Conservation (phyloP, 2,113 vertebrate species). For the Ceyx margarethae region DNA sequence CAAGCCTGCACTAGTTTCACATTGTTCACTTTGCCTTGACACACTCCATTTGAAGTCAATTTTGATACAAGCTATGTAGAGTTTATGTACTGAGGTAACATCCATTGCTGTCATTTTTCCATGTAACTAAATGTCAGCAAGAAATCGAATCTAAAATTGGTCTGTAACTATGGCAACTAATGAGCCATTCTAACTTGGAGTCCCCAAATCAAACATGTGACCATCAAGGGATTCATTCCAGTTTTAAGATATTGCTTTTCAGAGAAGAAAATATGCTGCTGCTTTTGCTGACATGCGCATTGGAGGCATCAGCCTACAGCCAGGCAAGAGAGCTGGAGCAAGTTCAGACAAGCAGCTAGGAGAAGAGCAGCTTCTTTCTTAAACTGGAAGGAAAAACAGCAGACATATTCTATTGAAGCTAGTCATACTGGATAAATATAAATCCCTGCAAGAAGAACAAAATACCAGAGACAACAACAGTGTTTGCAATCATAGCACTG, state of each 20-base stretch:
- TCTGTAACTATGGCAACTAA: constrained; percentile 56
- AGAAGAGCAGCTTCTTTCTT: neutral
- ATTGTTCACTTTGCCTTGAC: neutral
- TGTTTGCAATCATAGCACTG: neutral
- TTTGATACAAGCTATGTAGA: constrained; percentile 12
- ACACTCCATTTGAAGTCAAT: constrained; percentile 1
- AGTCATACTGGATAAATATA: neutral
- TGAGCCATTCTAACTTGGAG: constrained; percentile 47
- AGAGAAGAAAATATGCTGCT: constrained; percentile 7
- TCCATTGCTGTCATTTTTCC: constrained; percentile 27
- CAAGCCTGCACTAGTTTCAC: neutral
- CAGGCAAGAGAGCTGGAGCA: neutral
- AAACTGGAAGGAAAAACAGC: neutral
- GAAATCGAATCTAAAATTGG: constrained; percentile 59
- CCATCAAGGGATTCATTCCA: constrained; percentile 28
- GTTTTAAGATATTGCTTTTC: constrained; percentile 30
- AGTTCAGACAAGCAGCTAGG: neutral
- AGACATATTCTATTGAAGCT: neutral
- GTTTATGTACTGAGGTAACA: constrained; percentile 39
- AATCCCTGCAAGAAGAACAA: neutral
- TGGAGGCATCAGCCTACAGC: neutral
- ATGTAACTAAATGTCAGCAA: constrained; percentile 51
- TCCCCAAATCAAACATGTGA: constrained; percentile 26
- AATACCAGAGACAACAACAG: neutral
- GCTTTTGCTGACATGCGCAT: neutral